Base-by-base conservation (phyloP, 2,113 vertebrate genomes). In the Choloepus hoffmanni region DNA sequence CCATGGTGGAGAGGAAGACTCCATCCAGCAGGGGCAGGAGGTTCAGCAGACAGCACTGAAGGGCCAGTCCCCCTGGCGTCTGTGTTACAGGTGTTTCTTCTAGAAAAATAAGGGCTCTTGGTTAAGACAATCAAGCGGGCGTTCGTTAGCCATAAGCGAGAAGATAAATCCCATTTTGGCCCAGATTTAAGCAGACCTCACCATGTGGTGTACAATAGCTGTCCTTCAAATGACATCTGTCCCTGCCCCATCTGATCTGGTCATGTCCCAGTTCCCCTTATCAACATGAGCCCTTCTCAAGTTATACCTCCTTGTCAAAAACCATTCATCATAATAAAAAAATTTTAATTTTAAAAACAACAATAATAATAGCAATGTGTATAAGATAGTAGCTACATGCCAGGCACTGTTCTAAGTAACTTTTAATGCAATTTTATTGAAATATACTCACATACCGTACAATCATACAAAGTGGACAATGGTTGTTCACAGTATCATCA, bases 181-280 rank as follows among this genome's bases (percentile, higher is more conserved):
- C 81, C n/a, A 12, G 48, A 86, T 88, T 85, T 24, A 7, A 40
- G 21, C 43, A 78, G 58, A 48, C 63, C 53, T 73, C 28, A 0
- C 62, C 65, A 3, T 0, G 0, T 1, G 23, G 28, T 0, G 2
- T 30, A 11, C 15, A 23, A 11, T 12, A 33, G 23, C 26, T 26
- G 13, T 36, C 87, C 53, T 89, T 55, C 90, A 48, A 28, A 63
- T 8, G 14, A 7, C 28, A n/a, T n/a, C 60, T 68, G 0, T 28
- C n/a, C 50, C 53, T 3, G 70, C n/a, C 77, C 3, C 8, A 11
- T 11, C 83, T 24, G 53, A 63, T 73, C 67, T 3, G 23, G 43
- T n/a, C 45, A 36, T 4, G 7, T 14, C n/a, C n/a, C 26, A 0
- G 30, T 45, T 45, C 33, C 55, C 24, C 16, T 60, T 58, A 18